phyloP scores from a whole-genome alignment of 2,888 invertebrate species.

The Caenorhabditis doughertyi region DNA sequence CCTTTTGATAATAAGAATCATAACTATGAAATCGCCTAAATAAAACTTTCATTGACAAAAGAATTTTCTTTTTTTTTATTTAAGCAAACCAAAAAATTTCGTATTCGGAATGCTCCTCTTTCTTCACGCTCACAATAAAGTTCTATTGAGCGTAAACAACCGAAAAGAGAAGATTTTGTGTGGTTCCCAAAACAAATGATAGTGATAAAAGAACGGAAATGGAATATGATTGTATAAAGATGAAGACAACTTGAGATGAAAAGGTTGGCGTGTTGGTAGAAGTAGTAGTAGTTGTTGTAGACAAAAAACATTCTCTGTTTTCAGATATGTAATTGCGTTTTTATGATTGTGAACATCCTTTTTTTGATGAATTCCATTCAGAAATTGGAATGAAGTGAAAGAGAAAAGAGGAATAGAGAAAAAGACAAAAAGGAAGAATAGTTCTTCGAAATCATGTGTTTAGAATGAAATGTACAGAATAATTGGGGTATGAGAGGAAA shows the following conservation, averaged over 20 bases:
- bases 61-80: background rate
- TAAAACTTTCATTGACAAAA: background rate
- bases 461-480: slow-evolving; percentile 20
- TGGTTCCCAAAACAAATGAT: slow-evolving; percentile 38
- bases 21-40: background rate
- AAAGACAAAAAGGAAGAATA: slow-evolving; percentile 1
- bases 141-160: background rate
- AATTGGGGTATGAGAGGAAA: slow-evolving; percentile 8
- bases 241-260: slow-evolving; percentile 4
- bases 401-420: background rate
- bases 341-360: slow-evolving; percentile 42
- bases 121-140: slow-evolving; percentile 1
- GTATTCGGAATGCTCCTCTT: background rate
- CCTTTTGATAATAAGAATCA: too few species aligned
- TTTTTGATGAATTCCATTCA: slow-evolving; percentile 52
- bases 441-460: slow-evolving; percentile 23
- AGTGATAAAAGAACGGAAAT: slow-evolving; percentile 30
- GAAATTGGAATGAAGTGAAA: background rate
- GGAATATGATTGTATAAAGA: slow-evolving; percentile 30
- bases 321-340: slow-evolving; percentile 50
- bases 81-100: background rate
- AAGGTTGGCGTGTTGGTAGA: too few species aligned
- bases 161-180: background rate
- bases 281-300: background rate
- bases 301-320: slow-evolving; percentile 35